Conservation (phyloP, 2,888 invertebrate genomes). For the Melanargia galathea region DNA sequence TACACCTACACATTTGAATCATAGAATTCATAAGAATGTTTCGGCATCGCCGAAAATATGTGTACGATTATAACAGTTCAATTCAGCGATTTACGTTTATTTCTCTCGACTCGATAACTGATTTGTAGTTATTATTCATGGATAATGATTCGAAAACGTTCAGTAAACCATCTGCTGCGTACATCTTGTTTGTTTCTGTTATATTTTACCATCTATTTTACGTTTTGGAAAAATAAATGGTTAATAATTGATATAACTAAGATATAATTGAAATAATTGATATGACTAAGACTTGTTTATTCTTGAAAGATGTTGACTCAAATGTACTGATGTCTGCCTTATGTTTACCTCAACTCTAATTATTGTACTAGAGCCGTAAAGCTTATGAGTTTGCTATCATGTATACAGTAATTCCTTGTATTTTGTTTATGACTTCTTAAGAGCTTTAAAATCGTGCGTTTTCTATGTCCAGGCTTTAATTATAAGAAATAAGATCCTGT, state of each 20-base stretch:
- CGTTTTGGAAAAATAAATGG: not conserved
- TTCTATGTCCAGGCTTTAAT: too few species aligned
- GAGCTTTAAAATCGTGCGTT: too few species aligned
- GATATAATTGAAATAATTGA: too few species aligned
- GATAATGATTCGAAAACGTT: not conserved
- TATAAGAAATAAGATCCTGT: conserved; percentile 3
- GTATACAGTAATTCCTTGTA: too few species aligned
- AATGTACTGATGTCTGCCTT: too few species aligned
- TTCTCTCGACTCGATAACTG: conserved; percentile 5
- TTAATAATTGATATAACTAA: too few species aligned
- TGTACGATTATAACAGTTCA: conserved; percentile 6
- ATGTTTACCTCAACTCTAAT: too few species aligned
- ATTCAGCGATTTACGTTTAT: conserved; percentile 7
- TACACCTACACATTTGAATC: conserved; percentile 2
- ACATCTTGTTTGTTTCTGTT: not conserved
- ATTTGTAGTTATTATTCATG: conserved; percentile 10
- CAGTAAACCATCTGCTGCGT: conserved; percentile 7
- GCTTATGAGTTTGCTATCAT: too few species aligned
- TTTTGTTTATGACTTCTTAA: too few species aligned
- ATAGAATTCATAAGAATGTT: conserved; percentile 9
- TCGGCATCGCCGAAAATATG: conserved; percentile 2
- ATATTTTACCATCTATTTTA: not conserved
- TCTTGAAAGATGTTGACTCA: too few species aligned
- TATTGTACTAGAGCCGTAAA: too few species aligned
- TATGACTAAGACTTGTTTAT: too few species aligned